Evolutionary conservation across 2,888 invertebrate species (phyloP).

Genomic region (Hipparchia sbordonii): DNA sequence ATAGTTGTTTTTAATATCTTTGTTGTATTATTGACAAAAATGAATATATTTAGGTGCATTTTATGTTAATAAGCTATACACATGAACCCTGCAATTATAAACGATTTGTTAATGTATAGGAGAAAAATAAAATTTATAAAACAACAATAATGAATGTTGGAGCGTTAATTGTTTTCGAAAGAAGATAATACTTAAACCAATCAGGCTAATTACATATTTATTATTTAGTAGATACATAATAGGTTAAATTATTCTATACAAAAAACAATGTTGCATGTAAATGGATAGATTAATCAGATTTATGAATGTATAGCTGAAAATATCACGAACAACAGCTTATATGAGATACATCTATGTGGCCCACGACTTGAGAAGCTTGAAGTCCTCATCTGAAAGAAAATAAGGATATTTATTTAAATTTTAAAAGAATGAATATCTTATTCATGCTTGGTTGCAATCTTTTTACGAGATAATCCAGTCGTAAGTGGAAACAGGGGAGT

Average conservation of each 20-base stretch:
- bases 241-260: background rate
- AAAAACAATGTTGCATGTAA: conserved; percentile 12
- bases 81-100: conserved; percentile 6
- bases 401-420: conserved; percentile 21
- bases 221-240: conserved; percentile 4
- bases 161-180: background rate
- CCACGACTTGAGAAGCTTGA: conserved; percentile 71
- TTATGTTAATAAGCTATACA: too few relatives aligned
- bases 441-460: too few relatives aligned
- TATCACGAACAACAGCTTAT: conserved; percentile 53
- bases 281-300: conserved; percentile 33
- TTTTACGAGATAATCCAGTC: too few relatives aligned
- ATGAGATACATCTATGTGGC: conserved; percentile 60
- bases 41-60: too few relatives aligned
- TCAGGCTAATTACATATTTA: background rate
- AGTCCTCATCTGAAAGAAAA: conserved; percentile 70
- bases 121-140: conserved; percentile 1
- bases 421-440: too few relatives aligned
- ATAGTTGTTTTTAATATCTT: background rate
- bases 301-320: conserved; percentile 41
- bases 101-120: background rate
- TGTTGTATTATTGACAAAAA: background rate
- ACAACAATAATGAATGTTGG: background rate
- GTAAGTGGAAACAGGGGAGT: too few relatives aligned
- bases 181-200: background rate